Evolutionary conservation across 2,888 invertebrate genomes (phyloP).

Genomic region (Leptinotarsa juncta): DNA sequence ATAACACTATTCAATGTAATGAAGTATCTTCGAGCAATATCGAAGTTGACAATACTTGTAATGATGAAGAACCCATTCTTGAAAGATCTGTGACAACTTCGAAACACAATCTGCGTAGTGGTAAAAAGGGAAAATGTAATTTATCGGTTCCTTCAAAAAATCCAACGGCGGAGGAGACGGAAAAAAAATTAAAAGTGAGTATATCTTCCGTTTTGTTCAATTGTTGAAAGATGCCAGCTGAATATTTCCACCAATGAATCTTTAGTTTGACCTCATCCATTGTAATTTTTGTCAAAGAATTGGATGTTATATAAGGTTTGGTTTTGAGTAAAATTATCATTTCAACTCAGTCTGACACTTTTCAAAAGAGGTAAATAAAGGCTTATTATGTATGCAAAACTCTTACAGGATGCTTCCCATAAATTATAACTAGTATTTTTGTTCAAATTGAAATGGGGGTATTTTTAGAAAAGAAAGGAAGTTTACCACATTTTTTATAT

Average conservation of each 20-base stretch:
- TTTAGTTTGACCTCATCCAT: too few relatives aligned
- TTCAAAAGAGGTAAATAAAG: too few relatives aligned
- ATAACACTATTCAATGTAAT: constrained; percentile 73
- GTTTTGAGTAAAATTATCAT: too few relatives aligned
- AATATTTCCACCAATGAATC: neutral
- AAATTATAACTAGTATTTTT: too few relatives aligned
- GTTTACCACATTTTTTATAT: too few relatives aligned
- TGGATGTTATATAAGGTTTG: too few relatives aligned
- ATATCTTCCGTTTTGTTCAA: neutral
- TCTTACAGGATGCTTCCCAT: too few relatives aligned
- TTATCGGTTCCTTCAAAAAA: constrained; percentile 4
- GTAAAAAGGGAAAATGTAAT: constrained; percentile 42
- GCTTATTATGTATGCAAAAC: too few relatives aligned
- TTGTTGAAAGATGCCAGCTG: neutral
- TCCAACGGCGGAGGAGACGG: constrained; percentile 32
- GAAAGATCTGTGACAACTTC: constrained; percentile 27
- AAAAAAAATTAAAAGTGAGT: constrained; percentile 36
- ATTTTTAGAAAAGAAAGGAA: too few relatives aligned
- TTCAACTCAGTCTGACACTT: too few relatives aligned
- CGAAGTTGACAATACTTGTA: constrained; percentile 56
- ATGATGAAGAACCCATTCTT: constrained; percentile 35
- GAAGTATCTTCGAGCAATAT: constrained; percentile 76
- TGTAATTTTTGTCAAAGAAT: too few relatives aligned
- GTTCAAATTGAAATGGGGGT: too few relatives aligned
- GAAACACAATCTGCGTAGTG: constrained; percentile 42